Evolutionary conservation across 1,140 invertebrate genomes (phyloP).

Genomic region (Oncopeltus fasciatus): DNA sequence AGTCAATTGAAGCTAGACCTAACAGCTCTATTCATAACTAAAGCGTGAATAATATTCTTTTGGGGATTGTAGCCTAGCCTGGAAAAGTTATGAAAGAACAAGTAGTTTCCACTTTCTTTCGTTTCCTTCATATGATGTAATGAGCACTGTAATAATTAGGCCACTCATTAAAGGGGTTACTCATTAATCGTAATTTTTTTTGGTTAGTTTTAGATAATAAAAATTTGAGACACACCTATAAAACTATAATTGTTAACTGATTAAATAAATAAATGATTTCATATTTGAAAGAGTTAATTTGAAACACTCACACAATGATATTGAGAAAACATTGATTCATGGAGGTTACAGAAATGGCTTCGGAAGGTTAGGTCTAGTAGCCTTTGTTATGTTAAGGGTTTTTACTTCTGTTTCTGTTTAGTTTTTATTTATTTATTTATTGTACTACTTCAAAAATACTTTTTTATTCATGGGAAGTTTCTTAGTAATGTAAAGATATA

Average conservation of each 20-base stretch:
- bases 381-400: not conserved
- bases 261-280: not conserved
- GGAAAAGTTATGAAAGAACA: too few relatives aligned
- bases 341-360: conserved; percentile 6
- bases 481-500: not conserved
- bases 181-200: not conserved
- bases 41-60: too few relatives aligned
- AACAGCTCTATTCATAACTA: too few relatives aligned
- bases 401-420: not conserved
- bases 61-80: too few relatives aligned
- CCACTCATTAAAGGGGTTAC: not conserved
- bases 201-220: not conserved
- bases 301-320: not conserved
- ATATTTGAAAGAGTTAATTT: not conserved
- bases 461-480: not conserved
- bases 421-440: not conserved
- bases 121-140: not conserved
- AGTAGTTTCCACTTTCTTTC: not conserved
- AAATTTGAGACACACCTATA: not conserved
- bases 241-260: not conserved
- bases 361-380: not conserved
- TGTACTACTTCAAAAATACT: not conserved
- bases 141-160: not conserved
- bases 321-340: not conserved
- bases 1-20: too few relatives aligned